These are phyloP conservation scores for Botia kubotai DNA, from an alignment of 2,797 vertebrate species.

Conservation along the genomic window DNA sequence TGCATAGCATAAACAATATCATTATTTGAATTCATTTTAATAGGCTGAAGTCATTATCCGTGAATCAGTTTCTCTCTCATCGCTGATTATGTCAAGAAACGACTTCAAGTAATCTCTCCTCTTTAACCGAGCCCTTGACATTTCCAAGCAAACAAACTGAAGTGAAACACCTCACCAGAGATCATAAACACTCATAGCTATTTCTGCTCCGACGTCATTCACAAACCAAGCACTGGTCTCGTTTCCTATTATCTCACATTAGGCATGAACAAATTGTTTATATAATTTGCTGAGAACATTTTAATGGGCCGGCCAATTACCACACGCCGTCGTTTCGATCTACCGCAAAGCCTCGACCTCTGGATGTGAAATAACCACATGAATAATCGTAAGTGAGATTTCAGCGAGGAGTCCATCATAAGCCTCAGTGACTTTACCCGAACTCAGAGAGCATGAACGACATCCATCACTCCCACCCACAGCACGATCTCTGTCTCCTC, in stretches of 20 bases:
- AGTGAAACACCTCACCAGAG: conserved; percentile 1
- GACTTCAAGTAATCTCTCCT: conserved; percentile 11
- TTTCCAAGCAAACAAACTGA: conserved; percentile 30
- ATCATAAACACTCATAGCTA: conserved; percentile 7
- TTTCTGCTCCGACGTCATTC: background rate
- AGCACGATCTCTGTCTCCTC: conserved; percentile 42
- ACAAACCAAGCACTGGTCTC: conserved; percentile 6
- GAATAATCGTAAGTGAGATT: conserved; percentile 54
- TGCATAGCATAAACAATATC: conserved; percentile 2
- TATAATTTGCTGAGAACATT: conserved; percentile 3
- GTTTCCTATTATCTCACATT: conserved; percentile 21
- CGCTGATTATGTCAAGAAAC: conserved; percentile 7
- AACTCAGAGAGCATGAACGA: conserved; percentile 44
- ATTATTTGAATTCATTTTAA: background rate
- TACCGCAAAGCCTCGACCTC: background rate
- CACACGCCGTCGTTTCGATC: conserved; percentile 24
- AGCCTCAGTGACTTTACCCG: conserved; percentile 47
- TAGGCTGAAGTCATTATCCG: background rate
- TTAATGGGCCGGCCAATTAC: conserved; percentile 29
- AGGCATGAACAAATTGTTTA: background rate
- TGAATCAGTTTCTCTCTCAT: background rate
- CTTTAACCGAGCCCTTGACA: conserved; percentile 21
- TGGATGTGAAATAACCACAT: conserved; percentile 38
- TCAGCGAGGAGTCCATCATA: conserved; percentile 41
- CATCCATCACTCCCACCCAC: conserved; percentile 47